Evolutionary conservation across 64 coral and sea anemone genomes (phyloP), one percentile per base, ranked within the genome.

Genomic region (Platygyra sinensis): DNA sequence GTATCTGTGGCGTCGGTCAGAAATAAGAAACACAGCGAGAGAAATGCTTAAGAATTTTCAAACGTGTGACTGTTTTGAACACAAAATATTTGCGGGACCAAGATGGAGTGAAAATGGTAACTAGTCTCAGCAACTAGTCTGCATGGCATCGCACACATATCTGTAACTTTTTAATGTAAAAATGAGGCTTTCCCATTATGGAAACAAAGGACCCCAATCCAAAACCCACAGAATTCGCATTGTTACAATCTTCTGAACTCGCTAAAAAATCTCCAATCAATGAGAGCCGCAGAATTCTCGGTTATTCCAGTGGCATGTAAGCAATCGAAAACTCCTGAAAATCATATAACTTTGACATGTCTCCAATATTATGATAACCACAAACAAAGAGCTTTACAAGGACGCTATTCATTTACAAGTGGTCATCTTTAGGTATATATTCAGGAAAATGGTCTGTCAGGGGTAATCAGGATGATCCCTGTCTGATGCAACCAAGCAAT

Each of bases 11-110:
- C 1, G 33, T 10, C 10, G n/a, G n/a, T n/a, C n/a, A n/a, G n/a
- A n/a, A 25, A 2, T 0, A n/a, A 11, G 0, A 1, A 15, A 57
- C 0, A 57, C 20, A 57, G 0, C 3, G 0, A 9, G n/a, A 79
- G 10, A 30, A 0, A 60, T 60, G n/a, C 18, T 79, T 57, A 79
- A 57, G 76, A 79, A 36, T n/a, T 36, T 36, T 36, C 33, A 36
- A 36, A 36, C 33, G n/a, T n/a, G 3, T 36, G 33, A 36, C 33
- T 36, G 33, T 49, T 5, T 0, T 57, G 76, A 16, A 79, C 46
- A 52, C 76, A 79, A 57, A n/a, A n/a, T n/a, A 30, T 30, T 79
- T 79, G 52, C 76, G n/a, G 11, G 3, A 36, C 1, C 33, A 3
- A 36, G 33, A 36, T 36, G 51, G 54, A 29, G 8, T 1, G 20